Conservation (phyloP, 2,113 vertebrate species). For the Caloenas nicobarica region DNA sequence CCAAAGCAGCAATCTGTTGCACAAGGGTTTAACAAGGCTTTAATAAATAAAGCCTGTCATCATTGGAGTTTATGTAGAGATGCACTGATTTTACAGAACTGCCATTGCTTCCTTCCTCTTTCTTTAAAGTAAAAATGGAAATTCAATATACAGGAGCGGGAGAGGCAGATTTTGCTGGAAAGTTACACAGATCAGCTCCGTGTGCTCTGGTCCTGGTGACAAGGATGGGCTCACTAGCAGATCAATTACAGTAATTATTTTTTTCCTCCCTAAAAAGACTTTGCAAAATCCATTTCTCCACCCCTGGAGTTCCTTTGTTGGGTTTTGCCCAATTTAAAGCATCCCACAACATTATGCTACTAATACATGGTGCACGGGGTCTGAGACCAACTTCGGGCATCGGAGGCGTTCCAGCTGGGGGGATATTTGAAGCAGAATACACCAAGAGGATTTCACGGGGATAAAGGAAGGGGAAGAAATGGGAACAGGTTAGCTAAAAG, state of each 20-base stretch:
- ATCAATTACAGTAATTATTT: not conserved
- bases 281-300: not conserved
- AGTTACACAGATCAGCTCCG: not conserved
- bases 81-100: not conserved
- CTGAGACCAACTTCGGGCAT: not conserved
- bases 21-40: not conserved
- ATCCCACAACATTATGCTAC: not conserved
- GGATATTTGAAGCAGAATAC: not conserved
- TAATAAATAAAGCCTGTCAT: not conserved
- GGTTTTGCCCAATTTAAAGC: not conserved
- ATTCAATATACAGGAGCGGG: not conserved
- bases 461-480: not conserved
- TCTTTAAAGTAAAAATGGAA: not conserved
- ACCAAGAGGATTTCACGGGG: not conserved
- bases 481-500: not conserved
- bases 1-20: not conserved
- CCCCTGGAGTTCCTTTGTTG: not conserved
- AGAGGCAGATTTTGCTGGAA: not conserved
- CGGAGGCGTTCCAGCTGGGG: not conserved
- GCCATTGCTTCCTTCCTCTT: not conserved
- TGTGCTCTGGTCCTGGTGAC: not conserved
- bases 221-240: not conserved
- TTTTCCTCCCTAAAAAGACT: not conserved
- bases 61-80: not conserved
- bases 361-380: accelerated